Evolutionary conservation across 2,113 vertebrate genomes (phyloP).

Genomic region (Rynchops niger): DNA sequence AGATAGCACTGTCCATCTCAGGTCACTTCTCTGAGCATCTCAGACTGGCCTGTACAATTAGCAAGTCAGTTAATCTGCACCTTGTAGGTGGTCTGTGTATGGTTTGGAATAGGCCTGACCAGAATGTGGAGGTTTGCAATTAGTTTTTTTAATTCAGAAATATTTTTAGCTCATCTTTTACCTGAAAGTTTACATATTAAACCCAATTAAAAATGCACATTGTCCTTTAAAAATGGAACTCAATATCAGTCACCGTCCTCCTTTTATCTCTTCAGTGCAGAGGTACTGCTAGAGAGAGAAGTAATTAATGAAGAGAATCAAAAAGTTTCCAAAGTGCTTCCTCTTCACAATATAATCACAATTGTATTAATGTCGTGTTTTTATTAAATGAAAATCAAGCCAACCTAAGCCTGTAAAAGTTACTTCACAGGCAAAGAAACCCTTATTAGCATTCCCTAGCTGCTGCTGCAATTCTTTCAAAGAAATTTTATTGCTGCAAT

Average conservation of each 20-base stretch:
- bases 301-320: constrained; percentile 30
- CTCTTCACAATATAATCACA: constrained; percentile 32
- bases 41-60: neutral
- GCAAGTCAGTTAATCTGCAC: neutral
- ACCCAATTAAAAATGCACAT: neutral
- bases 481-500: constrained; percentile 59
- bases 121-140: neutral
- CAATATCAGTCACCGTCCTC: neutral
- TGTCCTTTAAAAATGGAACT: constrained; percentile 2
- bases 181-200: neutral
- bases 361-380: constrained; percentile 42
- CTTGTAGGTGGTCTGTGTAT: neutral
- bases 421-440: neutral
- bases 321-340: constrained; percentile 31
- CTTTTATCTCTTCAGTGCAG: constrained; percentile 18
- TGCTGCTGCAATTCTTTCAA: constrained; percentile 41
- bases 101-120: neutral
- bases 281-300: neutral
- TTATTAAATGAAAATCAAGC: constrained; percentile 56
- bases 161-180: neutral
- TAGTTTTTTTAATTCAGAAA: neutral
- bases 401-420: neutral
- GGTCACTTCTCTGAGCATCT: neutral
- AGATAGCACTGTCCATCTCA: neutral
- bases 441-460: constrained; percentile 41